A percentile compares a stretch with the other conserved stretches of the same genome.
These are phyloP conservation scores for Choristoneura fumiferana DNA, from an alignment of 1,140 invertebrate genomes.

Conservation along the genomic window DNA sequence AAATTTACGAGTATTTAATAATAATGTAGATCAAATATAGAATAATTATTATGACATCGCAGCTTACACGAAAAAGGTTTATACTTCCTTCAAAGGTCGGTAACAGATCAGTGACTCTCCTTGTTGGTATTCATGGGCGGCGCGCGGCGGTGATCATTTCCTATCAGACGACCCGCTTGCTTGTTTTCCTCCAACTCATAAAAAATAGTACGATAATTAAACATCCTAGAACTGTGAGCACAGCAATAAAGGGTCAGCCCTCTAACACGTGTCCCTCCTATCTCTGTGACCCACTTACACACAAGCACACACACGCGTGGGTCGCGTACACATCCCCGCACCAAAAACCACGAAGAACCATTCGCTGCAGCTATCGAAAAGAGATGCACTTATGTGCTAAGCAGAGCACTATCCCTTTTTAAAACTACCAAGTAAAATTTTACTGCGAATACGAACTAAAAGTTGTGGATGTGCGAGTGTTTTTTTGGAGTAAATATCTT, in stretches of 20 bases:
- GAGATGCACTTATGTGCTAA: neutral
- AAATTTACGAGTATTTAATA: too few relatives aligned
- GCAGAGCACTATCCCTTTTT: neutral
- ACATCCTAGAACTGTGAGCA: too few relatives aligned
- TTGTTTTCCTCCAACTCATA: too few relatives aligned
- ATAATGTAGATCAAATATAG: too few relatives aligned
- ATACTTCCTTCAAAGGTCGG: too few relatives aligned
- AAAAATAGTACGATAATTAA: too few relatives aligned
- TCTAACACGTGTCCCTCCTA: slow-evolving; percentile 72
- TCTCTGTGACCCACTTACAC: slow-evolving; percentile 73
- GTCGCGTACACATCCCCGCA: neutral
- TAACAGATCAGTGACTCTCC: too few relatives aligned
- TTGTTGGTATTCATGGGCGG: too few relatives aligned
- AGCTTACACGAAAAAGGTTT: too few relatives aligned
- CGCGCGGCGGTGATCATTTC: too few relatives aligned
- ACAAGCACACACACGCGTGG: slow-evolving; percentile 33
- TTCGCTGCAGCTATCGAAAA: neutral
- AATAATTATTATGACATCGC: too few relatives aligned
- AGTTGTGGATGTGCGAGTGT: slow-evolving; percentile 40
- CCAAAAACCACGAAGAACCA: neutral
- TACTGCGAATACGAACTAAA: neutral
- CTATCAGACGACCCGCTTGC: too few relatives aligned
- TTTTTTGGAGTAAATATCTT: slow-evolving; percentile 54
- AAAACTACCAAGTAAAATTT: neutral
- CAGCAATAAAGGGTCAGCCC: slow-evolving; percentile 56